Evolutionary conservation across 2,888 invertebrate genomes (phyloP), one percentile per base, ranked within the genome.

Genomic region (Aphidoletes aphidimyza): DNA sequence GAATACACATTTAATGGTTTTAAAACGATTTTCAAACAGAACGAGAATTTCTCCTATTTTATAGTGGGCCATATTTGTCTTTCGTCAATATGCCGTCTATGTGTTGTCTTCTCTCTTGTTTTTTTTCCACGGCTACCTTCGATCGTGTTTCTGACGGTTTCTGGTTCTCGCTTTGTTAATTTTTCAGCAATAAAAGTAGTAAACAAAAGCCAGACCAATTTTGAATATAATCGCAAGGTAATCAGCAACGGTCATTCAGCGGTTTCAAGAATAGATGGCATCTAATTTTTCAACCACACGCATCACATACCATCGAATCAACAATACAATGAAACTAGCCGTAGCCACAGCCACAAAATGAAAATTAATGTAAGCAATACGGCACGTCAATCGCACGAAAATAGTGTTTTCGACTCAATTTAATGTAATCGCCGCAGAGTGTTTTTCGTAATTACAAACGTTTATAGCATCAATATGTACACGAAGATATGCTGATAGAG

Each of bases 391-490:
- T 8, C 39, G 39, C 5, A 54, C 22, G 22, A 14, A 30, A 14
- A 69, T 30, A 69, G 69, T 69, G 69, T 69, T 69, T 69, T 69
- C 30, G 14, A 69, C 69, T 69, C 69, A 69, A 69, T 69, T 69
- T 34, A 30, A 30, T 19, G 69, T 69, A 69, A 69, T 69, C 69
- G 69, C 11, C 42, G 69, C 69, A 34, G 34, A 69, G 69, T 69
- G 69, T 69, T 69, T 69, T 69, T 69, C 69, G 69, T 69, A 69
- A 69, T 69, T 69, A 69, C 34, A 34, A 14, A 0, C 69, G 69
- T 69, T 69, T 69, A 69, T 69, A 69, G 69, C 30, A n/a, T 69
- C 69, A 69, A 69, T n/a, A 69, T 69, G 69, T 69, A 47, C 11
- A 47, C 17, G 6, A 2, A 54, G 54, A 54, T 2, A 54, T 54